Evolutionary conservation across 2,797 vertebrate genomes (phyloP).

Genomic region (Corythornis leucogaster): DNA sequence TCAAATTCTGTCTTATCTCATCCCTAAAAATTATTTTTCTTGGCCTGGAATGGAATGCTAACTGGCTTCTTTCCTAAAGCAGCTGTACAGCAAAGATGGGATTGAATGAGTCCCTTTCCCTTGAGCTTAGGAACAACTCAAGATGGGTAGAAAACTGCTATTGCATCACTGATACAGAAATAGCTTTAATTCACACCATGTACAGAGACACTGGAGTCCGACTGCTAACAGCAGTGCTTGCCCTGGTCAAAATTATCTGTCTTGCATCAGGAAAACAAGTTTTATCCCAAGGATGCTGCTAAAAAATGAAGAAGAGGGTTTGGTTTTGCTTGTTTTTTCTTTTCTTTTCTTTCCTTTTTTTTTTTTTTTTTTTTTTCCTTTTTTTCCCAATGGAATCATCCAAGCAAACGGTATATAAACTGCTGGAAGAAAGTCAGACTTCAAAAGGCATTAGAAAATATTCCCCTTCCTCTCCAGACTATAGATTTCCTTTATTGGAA

Average conservation of each 20-base stretch:
- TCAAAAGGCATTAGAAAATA: neutral
- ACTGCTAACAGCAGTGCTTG: neutral
- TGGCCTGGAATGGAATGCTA: slow-evolving; percentile 4
- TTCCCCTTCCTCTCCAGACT: neutral
- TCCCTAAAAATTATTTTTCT: slow-evolving; percentile 60
- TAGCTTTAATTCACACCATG: slow-evolving; percentile 10
- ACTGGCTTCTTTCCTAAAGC: slow-evolving; percentile 62
- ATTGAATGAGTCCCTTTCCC: slow-evolving; percentile 22
- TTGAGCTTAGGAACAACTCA: slow-evolving; percentile 33
- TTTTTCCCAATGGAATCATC: neutral
- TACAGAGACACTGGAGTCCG: neutral
- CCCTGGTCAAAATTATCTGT: neutral
- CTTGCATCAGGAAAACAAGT: neutral
- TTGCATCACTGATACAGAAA: slow-evolving; percentile 42
- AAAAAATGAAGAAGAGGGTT: neutral
- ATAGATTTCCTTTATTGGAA: slow-evolving; percentile 42
- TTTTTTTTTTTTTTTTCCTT: too few species aligned
- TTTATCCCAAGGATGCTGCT: neutral
- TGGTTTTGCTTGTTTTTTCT: neutral
- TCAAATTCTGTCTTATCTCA: slow-evolving; percentile 61
- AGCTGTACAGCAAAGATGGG: slow-evolving; percentile 40
- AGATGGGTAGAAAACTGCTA: slow-evolving; percentile 29
- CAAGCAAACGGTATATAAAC: neutral
- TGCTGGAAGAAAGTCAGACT: slow-evolving; percentile 10
- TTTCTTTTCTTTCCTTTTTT: neutral